Percentiles rank a stretch among this genome's conserved stretches.
phyloP scores from a whole-genome alignment of 2,797 vertebrate species.

The Stomatorhinus walkeri region DNA sequence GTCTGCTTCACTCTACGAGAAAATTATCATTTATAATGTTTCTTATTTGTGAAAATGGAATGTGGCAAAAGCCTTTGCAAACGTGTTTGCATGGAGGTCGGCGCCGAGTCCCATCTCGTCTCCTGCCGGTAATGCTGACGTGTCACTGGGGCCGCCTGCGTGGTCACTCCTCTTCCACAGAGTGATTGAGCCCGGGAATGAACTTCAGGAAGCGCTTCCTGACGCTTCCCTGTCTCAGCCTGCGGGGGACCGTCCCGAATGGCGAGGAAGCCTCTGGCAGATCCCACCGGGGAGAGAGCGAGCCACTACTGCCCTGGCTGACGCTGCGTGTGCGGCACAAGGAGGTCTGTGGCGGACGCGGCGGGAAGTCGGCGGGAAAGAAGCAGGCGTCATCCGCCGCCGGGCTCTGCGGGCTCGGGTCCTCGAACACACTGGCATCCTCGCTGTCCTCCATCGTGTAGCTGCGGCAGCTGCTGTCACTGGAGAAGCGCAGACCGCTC shows the following conservation, averaged over 20 bases:
- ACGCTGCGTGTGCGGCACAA: not conserved
- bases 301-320: slow-evolving; percentile 50
- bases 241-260: slow-evolving; percentile 84
- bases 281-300: slow-evolving; percentile 74
- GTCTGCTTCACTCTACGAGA: not conserved
- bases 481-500: slow-evolving; percentile 63
- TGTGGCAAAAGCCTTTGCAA: not conserved
- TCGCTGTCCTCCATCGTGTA: slow-evolving; percentile 75
- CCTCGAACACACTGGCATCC: slow-evolving; percentile 67
- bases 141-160: not conserved
- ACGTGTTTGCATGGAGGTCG: not conserved
- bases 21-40: not conserved
- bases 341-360: slow-evolving; percentile 22
- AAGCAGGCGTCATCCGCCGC: slow-evolving; percentile 64
- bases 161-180: slow-evolving; percentile 73
- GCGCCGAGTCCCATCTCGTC: not conserved
- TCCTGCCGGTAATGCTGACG: not conserved
- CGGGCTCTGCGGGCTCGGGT: slow-evolving; percentile 56
- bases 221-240: slow-evolving; percentile 62
- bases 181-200: slow-evolving; percentile 79
- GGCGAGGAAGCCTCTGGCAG: slow-evolving; percentile 49
- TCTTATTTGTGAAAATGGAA: not conserved
- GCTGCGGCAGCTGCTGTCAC: slow-evolving; percentile 81
- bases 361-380: slow-evolving; percentile 33
- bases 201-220: slow-evolving; percentile 78